phyloP scores from a whole-genome alignment of 2,797 vertebrate genomes.

The Gallinago stenura region DNA sequence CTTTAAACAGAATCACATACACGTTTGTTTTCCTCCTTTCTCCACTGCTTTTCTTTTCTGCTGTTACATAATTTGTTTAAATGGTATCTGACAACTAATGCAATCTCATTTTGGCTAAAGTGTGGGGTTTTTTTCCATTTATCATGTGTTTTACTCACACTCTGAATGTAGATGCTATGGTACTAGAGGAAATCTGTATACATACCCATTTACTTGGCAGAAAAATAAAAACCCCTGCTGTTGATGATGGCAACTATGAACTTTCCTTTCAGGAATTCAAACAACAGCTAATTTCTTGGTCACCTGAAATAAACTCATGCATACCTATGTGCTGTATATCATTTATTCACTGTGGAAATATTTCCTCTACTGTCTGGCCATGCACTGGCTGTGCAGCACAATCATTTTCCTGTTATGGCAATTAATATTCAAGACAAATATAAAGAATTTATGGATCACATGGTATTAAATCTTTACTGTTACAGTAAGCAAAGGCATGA shows the following conservation, averaged over 20 bases:
- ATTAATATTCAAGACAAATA: constrained; percentile 26
- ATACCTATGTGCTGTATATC: background rate
- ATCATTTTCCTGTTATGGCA: background rate
- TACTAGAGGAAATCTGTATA: background rate
- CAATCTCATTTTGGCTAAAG: background rate
- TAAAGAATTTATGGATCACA: constrained; percentile 19
- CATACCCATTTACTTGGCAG: background rate
- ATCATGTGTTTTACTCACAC: background rate
- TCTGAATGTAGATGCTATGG: background rate
- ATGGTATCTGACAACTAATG: background rate
- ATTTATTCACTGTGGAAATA: constrained; percentile 5
- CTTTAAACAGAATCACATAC: background rate
- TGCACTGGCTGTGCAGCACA: background rate
- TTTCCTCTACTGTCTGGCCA: constrained; percentile 21
- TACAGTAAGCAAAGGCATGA: constrained; percentile 5
- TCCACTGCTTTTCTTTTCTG: background rate
- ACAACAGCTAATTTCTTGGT: background rate
- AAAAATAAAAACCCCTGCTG: background rate
- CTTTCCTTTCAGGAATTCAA: constrained; percentile 24
- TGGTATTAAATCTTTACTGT: background rate
- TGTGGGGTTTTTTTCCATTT: background rate
- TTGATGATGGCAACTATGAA: constrained; percentile 7
- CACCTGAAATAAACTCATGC: constrained; percentile 24
- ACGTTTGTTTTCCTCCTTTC: background rate
- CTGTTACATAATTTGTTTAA: background rate